These are phyloP conservation scores for Melanotaenia pygmaea DNA, from an alignment of 2,797 vertebrate genomes.

Conservation along the genomic window DNA sequence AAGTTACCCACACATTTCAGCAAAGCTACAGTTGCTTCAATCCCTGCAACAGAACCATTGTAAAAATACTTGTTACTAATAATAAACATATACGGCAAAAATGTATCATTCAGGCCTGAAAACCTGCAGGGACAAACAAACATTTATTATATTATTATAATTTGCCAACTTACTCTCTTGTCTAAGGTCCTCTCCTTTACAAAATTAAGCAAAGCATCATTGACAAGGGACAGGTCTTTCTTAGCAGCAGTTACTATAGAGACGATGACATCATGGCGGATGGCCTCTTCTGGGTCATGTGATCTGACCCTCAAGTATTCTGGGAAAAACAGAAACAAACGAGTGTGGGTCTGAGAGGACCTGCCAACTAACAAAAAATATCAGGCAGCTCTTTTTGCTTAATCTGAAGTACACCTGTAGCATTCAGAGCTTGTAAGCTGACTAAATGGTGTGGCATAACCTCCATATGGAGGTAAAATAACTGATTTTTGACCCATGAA, in stretches of 20 bases:
- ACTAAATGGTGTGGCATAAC: neutral
- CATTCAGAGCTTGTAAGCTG: neutral
- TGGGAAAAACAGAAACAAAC: slow-evolving; percentile 65
- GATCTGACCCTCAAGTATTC: slow-evolving; percentile 96
- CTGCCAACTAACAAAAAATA: neutral
- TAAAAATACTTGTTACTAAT: neutral
- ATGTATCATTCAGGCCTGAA: neutral
- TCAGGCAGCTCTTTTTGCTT: neutral
- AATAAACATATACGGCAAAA: neutral
- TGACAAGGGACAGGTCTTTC: slow-evolving; percentile 95
- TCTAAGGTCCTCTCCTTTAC: slow-evolving; percentile 96
- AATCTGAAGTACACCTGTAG: neutral
- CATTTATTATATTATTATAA: neutral
- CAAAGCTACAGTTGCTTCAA: too few relatives aligned
- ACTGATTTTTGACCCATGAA: neutral
- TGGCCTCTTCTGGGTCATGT: slow-evolving; percentile 97
- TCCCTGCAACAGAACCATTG: neutral
- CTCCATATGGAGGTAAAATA: neutral
- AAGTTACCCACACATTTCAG: neutral
- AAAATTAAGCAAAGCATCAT: slow-evolving; percentile 95
- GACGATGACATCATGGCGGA: slow-evolving; percentile 97
- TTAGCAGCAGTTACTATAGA: slow-evolving; percentile 98
- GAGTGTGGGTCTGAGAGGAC: slow-evolving; percentile 5
- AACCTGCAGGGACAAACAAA: neutral
- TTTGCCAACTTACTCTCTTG: slow-evolving; percentile 88